Evolutionary conservation across 2,797 vertebrate species (phyloP).

Genomic region (Enteromius paludinosus): DNA sequence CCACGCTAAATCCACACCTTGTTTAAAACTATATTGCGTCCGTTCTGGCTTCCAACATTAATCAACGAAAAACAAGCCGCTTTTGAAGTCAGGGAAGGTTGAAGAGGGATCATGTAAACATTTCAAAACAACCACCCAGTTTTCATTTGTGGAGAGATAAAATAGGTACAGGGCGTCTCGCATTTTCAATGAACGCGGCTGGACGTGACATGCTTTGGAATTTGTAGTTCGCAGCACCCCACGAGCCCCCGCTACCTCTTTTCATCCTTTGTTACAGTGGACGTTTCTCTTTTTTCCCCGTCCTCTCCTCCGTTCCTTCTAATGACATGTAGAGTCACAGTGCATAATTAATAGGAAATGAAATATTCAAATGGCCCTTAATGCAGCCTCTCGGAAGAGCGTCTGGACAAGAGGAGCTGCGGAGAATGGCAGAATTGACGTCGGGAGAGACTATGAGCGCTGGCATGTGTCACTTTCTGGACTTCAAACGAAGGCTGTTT

Average conservation of each 20-base stretch:
- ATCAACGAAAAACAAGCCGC: conserved; percentile 70
- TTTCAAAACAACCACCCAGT: conserved; percentile 83
- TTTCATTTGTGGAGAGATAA: conserved; percentile 87
- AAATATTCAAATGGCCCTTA: conserved; percentile 99
- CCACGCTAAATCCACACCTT: conserved; percentile 51
- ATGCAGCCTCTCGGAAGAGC: conserved; percentile 95
- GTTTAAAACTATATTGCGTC: conserved; percentile 67
- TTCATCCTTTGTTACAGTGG: conserved; percentile 99
- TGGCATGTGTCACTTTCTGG: conserved; percentile 96
- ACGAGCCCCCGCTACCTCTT: conserved; percentile 88
- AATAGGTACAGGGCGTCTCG: conserved; percentile 90
- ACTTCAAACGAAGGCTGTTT: conserved; percentile 86
- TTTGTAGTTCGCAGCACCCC: conserved; percentile 89
- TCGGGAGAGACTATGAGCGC: conserved; percentile 85
- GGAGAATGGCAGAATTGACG: conserved; percentile 86
- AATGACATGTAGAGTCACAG: conserved; percentile 99
- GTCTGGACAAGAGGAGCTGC: conserved; percentile 90
- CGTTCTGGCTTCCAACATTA: conserved; percentile 67
- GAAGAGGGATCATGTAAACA: conserved; percentile 71
- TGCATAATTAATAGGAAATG: conserved; percentile 99
- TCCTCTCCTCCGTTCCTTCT: conserved; percentile 71
- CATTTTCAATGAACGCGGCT: conserved; percentile 89
- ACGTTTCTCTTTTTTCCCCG: conserved; percentile 84
- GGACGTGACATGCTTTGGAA: conserved; percentile 97
- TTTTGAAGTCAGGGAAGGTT: conserved; percentile 63